A percentile compares a stretch with the other conserved stretches of the same genome.
Conservation (phyloP, 2,113 vertebrate genomes). For the Anolis sagrei region DNA sequence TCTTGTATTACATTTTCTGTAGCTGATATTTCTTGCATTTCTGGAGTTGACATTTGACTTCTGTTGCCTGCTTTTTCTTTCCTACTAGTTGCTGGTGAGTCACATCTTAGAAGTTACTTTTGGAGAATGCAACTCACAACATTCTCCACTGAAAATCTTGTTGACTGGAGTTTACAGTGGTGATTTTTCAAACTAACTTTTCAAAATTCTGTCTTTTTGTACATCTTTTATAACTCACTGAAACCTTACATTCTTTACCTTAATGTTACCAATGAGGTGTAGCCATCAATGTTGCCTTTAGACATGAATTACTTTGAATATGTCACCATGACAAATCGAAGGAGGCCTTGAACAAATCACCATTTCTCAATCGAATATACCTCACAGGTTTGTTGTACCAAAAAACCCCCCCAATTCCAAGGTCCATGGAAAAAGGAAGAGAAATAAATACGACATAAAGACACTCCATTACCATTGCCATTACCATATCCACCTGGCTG, state of each 20-base stretch:
- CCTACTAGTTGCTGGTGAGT: not conserved
- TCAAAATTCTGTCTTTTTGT: not conserved
- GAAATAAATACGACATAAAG: conserved; percentile 10
- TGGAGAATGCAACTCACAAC: not conserved
- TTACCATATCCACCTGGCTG: conserved; percentile 21
- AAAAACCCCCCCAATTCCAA: not conserved
- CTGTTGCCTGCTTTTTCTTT: not conserved
- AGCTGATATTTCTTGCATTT: not conserved
- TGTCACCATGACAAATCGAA: not conserved
- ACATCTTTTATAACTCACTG: not conserved
- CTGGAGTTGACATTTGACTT: not conserved
- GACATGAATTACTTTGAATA: not conserved
- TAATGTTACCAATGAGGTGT: not conserved
- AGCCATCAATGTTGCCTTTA: not conserved
- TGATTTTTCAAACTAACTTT: no score
- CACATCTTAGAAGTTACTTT: not conserved
- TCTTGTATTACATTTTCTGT: not conserved
- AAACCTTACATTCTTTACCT: not conserved
- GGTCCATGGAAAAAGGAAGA: not conserved
- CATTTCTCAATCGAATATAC: not conserved
- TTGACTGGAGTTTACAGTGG: no score
- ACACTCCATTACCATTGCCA: not conserved
- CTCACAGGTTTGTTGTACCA: not conserved
- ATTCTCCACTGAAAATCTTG: not conserved
- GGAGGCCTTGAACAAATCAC: not conserved